Base-by-base conservation (phyloP, 2,888 invertebrate species). In the Hydrotaea cyrtoneurina region DNA sequence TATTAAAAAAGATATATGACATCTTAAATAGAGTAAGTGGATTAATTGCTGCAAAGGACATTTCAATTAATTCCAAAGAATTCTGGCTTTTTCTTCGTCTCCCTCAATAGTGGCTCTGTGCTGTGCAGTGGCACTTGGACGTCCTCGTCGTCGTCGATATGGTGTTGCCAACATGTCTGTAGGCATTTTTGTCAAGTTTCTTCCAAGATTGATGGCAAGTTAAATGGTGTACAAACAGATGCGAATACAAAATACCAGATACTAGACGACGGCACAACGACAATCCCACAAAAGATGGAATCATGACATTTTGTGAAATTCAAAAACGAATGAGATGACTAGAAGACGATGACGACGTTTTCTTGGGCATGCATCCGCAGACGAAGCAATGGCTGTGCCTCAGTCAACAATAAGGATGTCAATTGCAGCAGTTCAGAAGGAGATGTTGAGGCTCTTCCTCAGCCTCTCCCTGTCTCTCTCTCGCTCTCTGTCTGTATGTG, bases 21-120 rank as follows among this genome's bases (percentile, higher is more conserved):
- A 85, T 82, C 79, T 85, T 85, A 82, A 85, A 82, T 85, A 71
- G 77, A 66, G 46, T 77, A 82, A 82, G 55, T 80, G 86, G 87
- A 87, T 87, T 87, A 87, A 87, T 87, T 87, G 87, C 87, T 87
- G 87, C 86, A 85, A 76, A 82, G 86, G 87, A 87, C 87, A 86
- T 87, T 87, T 87, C 87, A 87, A 87, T 87, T 87, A 86, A 87
- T 85, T 86, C 78, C 5, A 69, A 59, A 75, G 62, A 31, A 62
- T 31, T 31, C 31, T 11, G 23, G 15, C 15, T 26, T 59, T 23
- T 23, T 59, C 15, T 15, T 26, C 26, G 21, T 55, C 23, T 21
- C 19, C 8, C 21, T 5, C 55, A 55, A 10, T 10, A 21, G 1
- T 55, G n/a, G 50, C n/a, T n/a, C n/a, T 71, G 13, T 19, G 59